Base-by-base conservation (phyloP, 2,113 vertebrate species). In the Tupaia tana region DNA sequence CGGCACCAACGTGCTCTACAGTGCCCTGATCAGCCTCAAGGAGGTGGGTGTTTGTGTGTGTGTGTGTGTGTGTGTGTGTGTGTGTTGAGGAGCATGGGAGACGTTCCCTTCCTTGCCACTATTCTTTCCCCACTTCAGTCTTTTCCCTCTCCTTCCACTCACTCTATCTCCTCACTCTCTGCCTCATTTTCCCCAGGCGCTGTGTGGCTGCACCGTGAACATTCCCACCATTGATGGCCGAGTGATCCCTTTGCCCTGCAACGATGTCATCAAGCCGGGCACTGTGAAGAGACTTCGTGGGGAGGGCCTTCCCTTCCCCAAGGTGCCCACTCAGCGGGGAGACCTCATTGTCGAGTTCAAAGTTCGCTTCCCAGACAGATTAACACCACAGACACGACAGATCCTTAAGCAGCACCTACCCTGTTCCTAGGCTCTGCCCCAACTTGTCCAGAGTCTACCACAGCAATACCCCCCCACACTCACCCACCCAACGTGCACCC, bases 361-460 rank as follows among this genome's bases (percentile, higher is more conserved):
- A 96, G 99, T 99, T 95, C 99, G 99, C 88, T 99, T 99, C 97
- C 99, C 99, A 0, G 99, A 99, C 99, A 99, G 99, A 98, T 99
- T 99, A 98, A 99, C 99, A 59, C 99, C 99, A 69, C 99, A 99
- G 98, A 99, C 99, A 8, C 98, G 99, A 98, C 99, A 99, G 97
- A 99, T 99, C 97, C 99, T 99, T 98, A 99, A 99, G 98, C 99
- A 99, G 95, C 99, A 99, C 98, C 99, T 99, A 75, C 99, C 99
- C 9, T 99, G 99, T 97, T 99, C 99, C 82, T 99, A 99, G 98
- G 97, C 95, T 94, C 91, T 97, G 95, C 86, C 94, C 91, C 13
- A 0, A 89, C 89, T 67, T 81, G 81, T 91, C 84, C 95, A 90
- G 96, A 95, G 96, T 91, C 96, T 95, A 93, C 96, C 96, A 97